phyloP scores from a whole-genome alignment of 2,797 vertebrate species.

The Arremon brunneinucha region DNA sequence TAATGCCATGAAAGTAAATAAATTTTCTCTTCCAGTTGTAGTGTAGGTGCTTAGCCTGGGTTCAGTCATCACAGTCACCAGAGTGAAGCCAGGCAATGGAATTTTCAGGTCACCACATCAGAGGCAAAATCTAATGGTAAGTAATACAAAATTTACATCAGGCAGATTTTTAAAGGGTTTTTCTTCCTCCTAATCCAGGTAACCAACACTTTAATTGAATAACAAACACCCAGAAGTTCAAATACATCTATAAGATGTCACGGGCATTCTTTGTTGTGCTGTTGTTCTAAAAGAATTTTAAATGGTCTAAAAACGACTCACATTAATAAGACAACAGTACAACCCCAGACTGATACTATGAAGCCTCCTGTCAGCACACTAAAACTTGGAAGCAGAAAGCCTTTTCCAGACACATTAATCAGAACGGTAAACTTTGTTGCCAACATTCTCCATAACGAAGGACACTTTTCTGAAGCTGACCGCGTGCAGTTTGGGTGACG shows the following conservation, averaged over 20 bases:
- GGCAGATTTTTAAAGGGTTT: not conserved
- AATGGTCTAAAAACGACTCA: not conserved
- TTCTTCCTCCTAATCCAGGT: not conserved
- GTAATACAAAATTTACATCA: not conserved
- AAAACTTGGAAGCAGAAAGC: not conserved
- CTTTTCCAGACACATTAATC: fast-evolving
- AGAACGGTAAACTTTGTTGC: fast-evolving
- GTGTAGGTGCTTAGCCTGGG: not conserved
- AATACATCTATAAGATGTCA: not conserved
- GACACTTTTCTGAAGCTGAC: fast-evolving
- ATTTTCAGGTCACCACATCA: fast-evolving
- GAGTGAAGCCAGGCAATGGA: not conserved
- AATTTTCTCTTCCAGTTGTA: not conserved
- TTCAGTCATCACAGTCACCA: no score
- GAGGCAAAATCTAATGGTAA: not conserved
- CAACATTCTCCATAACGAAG: fast-evolving
- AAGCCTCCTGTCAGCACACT: not conserved
- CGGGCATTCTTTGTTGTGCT: not conserved
- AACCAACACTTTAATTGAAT: not conserved
- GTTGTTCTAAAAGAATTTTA: not conserved
- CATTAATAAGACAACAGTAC: not conserved
- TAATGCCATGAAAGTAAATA: not conserved
- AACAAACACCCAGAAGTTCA: not conserved
- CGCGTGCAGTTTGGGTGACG: fast-evolving
- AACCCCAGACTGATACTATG: fast-evolving